phyloP scores from a whole-genome alignment of 2,113 vertebrate genomes.

The Amia ocellicauda region DNA sequence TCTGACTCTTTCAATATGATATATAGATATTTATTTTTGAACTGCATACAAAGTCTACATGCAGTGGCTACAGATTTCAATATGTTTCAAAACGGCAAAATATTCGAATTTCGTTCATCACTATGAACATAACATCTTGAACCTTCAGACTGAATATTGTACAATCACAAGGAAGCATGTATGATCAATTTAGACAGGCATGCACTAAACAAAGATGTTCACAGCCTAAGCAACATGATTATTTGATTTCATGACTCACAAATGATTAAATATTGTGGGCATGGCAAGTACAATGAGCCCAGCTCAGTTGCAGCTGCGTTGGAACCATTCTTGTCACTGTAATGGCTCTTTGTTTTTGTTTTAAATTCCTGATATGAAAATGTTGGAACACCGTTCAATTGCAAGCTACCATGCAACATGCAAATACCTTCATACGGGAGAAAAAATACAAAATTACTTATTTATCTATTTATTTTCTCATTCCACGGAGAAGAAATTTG shows the following conservation, averaged over 20 bases:
- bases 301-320: conserved; percentile 34
- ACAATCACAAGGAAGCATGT: conserved; percentile 25
- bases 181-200: conserved; percentile 29
- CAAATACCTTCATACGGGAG: conserved; percentile 40
- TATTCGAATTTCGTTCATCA: too few species aligned
- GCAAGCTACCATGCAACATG: conserved; percentile 41
- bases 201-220: conserved; percentile 43
- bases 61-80: too few species aligned
- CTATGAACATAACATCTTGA: too few species aligned
- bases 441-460: conserved; percentile 45
- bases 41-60: too few species aligned
- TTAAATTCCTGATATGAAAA: conserved; percentile 50
- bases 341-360: conserved; percentile 42
- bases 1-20: too few species aligned
- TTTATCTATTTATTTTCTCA: conserved; percentile 50
- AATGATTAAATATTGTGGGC: conserved; percentile 44
- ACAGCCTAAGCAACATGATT: conserved; percentile 48
- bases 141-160: background rate
- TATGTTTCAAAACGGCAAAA: too few species aligned
- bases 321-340: conserved; percentile 39
- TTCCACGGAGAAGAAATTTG: conserved; percentile 49
- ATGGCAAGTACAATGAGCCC: conserved; percentile 47
- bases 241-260: conserved; percentile 42
- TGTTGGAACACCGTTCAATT: conserved; percentile 48
- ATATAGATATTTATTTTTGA: too few species aligned